Percentiles rank a stretch among this genome's conserved stretches.
phyloP scores from a whole-genome alignment of 2,113 vertebrate genomes.

The Elephas maximus region DNA sequence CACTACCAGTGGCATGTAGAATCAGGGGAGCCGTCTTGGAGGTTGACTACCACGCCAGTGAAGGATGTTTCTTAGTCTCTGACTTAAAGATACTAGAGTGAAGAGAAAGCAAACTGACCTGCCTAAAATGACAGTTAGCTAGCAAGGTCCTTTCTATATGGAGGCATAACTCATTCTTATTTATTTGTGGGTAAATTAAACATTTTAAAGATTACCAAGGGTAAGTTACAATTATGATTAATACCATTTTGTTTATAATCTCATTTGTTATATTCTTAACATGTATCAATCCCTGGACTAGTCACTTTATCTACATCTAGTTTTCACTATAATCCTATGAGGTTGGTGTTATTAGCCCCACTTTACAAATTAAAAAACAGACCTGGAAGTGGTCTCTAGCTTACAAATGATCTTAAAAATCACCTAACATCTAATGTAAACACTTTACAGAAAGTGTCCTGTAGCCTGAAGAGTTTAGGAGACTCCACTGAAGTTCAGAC shows the following conservation, averaged over 20 bases:
- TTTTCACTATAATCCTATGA: neutral
- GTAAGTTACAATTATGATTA: neutral
- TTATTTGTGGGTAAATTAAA: neutral
- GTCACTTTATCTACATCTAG: neutral
- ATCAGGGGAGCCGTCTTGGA: neutral
- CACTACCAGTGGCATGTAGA: neutral
- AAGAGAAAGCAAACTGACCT: neutral
- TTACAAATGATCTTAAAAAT: neutral
- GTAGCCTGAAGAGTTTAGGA: neutral
- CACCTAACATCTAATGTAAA: neutral
- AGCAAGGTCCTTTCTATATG: neutral
- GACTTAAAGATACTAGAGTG: neutral
- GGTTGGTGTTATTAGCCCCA: neutral
- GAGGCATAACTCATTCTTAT: neutral
- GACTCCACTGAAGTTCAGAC: neutral
- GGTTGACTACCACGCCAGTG: neutral
- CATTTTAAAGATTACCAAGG: neutral
- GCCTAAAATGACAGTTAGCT: neutral
- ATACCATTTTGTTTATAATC: neutral
- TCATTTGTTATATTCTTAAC: neutral
- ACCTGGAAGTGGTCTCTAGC: neutral
- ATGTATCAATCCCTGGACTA: neutral
- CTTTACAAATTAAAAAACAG: neutral
- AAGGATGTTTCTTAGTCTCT: neutral
- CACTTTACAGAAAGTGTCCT: neutral